Evolutionary conservation across 2,888 invertebrate genomes (phyloP).

Genomic region (Dichetophora obliterata): DNA sequence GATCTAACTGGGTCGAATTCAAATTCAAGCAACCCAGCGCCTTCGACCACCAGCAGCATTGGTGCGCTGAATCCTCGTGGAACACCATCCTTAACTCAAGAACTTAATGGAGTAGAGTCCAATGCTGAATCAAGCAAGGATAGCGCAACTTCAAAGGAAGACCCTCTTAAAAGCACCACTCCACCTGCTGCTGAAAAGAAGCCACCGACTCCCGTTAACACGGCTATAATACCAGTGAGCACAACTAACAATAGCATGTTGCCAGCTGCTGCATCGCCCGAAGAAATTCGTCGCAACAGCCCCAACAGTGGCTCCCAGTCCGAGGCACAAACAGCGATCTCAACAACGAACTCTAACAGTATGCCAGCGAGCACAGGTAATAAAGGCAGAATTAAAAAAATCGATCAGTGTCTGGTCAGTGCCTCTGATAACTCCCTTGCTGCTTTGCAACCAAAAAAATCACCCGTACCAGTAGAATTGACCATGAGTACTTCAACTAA

Average conservation of each 20-base stretch:
- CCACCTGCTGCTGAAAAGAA: slow-evolving; percentile 55
- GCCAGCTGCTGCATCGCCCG: slow-evolving; percentile 41
- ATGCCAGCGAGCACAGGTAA: background rate
- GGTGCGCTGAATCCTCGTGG: slow-evolving; percentile 43
- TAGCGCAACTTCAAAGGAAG: slow-evolving; percentile 48
- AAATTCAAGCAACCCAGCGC: slow-evolving; percentile 65
- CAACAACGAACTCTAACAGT: background rate
- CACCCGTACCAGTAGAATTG: background rate
- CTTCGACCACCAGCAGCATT: slow-evolving; percentile 59
- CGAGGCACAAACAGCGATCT: background rate
- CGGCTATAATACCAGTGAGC: slow-evolving; percentile 26
- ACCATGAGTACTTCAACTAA: slow-evolving; percentile 7
- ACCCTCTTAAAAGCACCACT: slow-evolving; percentile 53
- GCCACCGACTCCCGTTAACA: slow-evolving; percentile 53
- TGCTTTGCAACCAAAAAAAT: background rate
- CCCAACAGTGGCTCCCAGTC: background rate
- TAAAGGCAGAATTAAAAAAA: background rate
- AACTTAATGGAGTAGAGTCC: slow-evolving; percentile 63
- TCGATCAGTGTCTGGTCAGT: background rate
- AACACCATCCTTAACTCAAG: slow-evolving; percentile 54
- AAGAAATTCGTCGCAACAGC: slow-evolving; percentile 12
- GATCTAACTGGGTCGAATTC: slow-evolving; percentile 68
- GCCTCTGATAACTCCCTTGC: background rate
- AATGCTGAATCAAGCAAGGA: slow-evolving; percentile 57
- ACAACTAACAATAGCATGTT: slow-evolving; percentile 24